A percentile compares a stretch with the other conserved stretches of the same genome.
These are phyloP conservation scores for Caenorhabditis brenneri DNA, from an alignment of 1,140 invertebrate species.

Conservation along the genomic window DNA sequence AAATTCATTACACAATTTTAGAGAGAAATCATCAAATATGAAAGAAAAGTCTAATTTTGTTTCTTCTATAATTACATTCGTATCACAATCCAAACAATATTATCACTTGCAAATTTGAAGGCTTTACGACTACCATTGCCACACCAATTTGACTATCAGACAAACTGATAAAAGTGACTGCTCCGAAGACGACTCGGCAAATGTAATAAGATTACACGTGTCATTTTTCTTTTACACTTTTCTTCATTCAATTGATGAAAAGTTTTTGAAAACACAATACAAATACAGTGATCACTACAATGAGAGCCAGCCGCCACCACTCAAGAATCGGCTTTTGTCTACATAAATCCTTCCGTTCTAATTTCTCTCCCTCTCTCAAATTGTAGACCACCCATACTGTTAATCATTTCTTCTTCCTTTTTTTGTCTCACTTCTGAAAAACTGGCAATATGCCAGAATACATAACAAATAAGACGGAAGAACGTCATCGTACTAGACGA, in stretches of 20 bases:
- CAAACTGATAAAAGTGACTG: conserved; percentile 1
- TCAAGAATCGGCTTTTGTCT: conserved; percentile 7
- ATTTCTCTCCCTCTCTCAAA: not conserved
- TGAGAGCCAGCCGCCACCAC: not conserved
- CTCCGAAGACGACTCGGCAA: not conserved
- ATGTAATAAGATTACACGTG: conserved; percentile 27
- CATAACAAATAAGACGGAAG: not conserved
- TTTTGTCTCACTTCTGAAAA: not conserved
- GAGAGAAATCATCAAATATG: too few species aligned
- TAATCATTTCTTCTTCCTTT: not conserved
- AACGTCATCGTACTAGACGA: conserved; percentile 3
- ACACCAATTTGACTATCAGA: conserved; percentile 3
- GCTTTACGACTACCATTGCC: conserved; percentile 37
- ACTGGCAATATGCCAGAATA: conserved; percentile 16
- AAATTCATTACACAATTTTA: too few species aligned
- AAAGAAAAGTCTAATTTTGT: too few species aligned
- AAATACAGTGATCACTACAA: conserved; percentile 1
- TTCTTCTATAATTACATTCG: not conserved
- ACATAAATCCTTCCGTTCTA: not conserved
- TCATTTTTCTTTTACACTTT: not conserved
- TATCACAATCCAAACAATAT: conserved; percentile 19
- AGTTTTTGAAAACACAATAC: not conserved
- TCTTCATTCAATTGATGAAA: not conserved
- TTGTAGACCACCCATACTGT: not conserved
- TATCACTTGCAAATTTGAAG: conserved; percentile 39